Percentiles rank a stretch among this genome's conserved stretches.
phyloP scores from a whole-genome alignment of 1,140 invertebrate genomes.

The Trachymyrmex septentrionalis region DNA sequence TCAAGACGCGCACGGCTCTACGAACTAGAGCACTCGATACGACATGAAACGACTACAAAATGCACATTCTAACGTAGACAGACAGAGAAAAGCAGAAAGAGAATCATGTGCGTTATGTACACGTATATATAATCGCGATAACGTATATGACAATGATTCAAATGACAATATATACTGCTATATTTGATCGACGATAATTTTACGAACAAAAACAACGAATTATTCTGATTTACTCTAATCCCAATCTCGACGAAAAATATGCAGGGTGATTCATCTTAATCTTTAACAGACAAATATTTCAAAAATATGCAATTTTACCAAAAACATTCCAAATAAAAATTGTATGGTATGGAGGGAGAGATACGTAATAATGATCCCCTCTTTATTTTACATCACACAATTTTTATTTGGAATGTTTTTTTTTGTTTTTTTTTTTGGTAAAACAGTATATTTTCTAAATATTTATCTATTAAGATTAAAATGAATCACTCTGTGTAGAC shows the following conservation, averaged over 20 bases:
- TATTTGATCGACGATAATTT: constrained; percentile 20
- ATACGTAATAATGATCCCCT: too few species aligned
- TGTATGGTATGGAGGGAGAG: too few species aligned
- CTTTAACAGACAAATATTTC: too few species aligned
- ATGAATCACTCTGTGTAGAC: too few species aligned
- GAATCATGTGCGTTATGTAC: constrained; percentile 45
- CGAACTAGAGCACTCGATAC: constrained; percentile 22
- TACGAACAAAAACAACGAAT: constrained; percentile 10
- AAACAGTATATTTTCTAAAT: too few species aligned
- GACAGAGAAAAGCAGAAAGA: constrained; percentile 57
- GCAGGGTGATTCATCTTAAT: too few species aligned
- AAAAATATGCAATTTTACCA: too few species aligned
- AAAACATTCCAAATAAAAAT: too few species aligned
- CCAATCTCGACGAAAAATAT: not conserved
- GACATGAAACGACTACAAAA: constrained; percentile 18
- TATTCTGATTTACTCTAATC: constrained; percentile 7
- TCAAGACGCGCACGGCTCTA: constrained; percentile 51
- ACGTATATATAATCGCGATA: constrained; percentile 48
- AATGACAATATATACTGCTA: constrained; percentile 31
- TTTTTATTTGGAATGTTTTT: too few species aligned
- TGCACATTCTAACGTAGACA: constrained; percentile 45
- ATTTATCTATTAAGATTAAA: too few species aligned
- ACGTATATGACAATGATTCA: constrained; percentile 36
- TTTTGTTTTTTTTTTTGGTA: too few species aligned
- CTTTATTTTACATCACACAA: too few species aligned